Conservation (phyloP, 2,113 vertebrate genomes). For the Epinephelus lanceolatus region DNA sequence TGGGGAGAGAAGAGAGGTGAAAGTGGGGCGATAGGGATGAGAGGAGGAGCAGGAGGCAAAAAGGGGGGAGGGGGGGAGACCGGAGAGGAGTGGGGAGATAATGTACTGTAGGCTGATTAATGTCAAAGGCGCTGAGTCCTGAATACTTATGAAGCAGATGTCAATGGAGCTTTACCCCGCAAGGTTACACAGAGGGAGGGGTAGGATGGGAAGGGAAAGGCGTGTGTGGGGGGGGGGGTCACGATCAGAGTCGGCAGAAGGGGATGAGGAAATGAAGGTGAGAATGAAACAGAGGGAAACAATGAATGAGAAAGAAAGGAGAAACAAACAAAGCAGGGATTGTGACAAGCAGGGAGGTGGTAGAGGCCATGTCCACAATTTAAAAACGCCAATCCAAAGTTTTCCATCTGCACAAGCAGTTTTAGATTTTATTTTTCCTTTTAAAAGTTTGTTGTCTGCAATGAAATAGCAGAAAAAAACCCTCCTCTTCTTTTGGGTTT, state of each 20-base stretch:
- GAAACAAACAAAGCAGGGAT: constrained; percentile 41
- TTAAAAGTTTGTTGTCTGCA: constrained; percentile 9
- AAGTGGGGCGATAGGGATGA: constrained; percentile 72
- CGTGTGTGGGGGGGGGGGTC: constrained; percentile 17
- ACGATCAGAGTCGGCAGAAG: constrained; percentile 22
- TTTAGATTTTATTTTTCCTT: constrained; percentile 7
- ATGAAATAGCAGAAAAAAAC: constrained; percentile 13
- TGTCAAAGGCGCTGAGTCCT: constrained; percentile 81
- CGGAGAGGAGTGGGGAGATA: constrained; percentile 74
- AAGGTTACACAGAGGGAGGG: constrained; percentile 79
- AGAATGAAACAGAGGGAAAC: constrained; percentile 50
- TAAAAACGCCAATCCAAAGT: constrained; percentile 44
- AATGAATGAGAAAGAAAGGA: constrained; percentile 45
- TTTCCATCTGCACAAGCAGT: constrained; percentile 19
- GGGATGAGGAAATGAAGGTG: constrained; percentile 50
- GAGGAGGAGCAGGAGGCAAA: constrained; percentile 66
- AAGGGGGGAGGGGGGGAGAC: constrained; percentile 32
- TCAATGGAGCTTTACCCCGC: constrained; percentile 81
- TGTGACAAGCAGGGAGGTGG: constrained; percentile 50
- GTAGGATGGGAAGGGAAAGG: constrained; percentile 18
- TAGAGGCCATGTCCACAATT: constrained; percentile 50
- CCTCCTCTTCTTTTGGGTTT: background rate
- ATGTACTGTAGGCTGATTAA: constrained; percentile 84
- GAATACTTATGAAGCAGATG: constrained; percentile 85
- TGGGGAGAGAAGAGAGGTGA: constrained; percentile 53